Evolutionary conservation across 2,888 invertebrate species (phyloP).

Genomic region (Clistopyga incitator): DNA sequence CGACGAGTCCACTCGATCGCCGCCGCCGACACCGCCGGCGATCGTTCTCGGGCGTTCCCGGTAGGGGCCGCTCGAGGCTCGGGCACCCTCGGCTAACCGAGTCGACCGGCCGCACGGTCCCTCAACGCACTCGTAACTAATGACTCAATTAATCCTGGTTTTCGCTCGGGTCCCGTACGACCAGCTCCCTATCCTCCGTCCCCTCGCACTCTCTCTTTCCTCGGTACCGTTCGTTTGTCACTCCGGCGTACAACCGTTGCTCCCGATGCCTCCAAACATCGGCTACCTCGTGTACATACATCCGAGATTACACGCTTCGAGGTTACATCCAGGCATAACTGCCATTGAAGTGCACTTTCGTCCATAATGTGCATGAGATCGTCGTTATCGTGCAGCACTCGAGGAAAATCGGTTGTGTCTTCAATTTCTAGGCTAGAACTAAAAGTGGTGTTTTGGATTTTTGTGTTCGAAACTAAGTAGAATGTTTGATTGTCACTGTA

Average conservation of each 20-base stretch:
- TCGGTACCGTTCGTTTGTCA: constrained; percentile 59
- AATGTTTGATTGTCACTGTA: neutral
- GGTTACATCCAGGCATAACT: constrained; percentile 9
- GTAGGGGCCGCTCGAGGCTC: constrained; percentile 36
- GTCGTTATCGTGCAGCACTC: neutral
- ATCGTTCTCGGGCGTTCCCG: constrained; percentile 43
- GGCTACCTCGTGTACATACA: constrained; percentile 15
- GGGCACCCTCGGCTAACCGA: constrained; percentile 50
- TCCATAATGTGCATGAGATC: neutral
- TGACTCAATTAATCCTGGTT: constrained; percentile 73
- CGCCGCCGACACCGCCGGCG: constrained; percentile 51
- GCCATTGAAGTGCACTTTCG: constrained; percentile 18
- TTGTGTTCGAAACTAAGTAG: neutral
- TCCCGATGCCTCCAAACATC: constrained; percentile 31
- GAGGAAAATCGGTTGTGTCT: neutral
- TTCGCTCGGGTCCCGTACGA: constrained; percentile 65
- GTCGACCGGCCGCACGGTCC: constrained; percentile 36
- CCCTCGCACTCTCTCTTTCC: constrained; percentile 24
- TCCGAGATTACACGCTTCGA: constrained; percentile 22
- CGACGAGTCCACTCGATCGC: constrained; percentile 63
- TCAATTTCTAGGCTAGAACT: neutral
- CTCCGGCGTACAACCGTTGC: constrained; percentile 26
- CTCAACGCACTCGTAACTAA: constrained; percentile 71
- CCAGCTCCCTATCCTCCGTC: constrained; percentile 19
- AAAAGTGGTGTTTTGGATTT: neutral